Evolutionary conservation across 2,888 invertebrate species (phyloP).

Genomic region (Heliconius erato): DNA sequence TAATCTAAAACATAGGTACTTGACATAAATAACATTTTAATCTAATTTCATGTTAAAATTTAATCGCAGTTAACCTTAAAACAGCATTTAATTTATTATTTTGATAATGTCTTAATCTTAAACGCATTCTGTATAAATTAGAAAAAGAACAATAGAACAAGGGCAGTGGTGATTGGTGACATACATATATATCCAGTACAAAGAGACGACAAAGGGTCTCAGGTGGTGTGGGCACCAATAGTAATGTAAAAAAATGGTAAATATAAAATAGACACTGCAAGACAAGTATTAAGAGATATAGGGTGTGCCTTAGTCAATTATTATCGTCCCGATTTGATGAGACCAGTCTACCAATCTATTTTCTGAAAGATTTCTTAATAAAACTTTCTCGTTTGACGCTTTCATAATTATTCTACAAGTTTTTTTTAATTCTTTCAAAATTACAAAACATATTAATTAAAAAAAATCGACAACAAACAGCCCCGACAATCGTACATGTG

Average conservation of each 20-base stretch:
- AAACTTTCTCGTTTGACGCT: no score
- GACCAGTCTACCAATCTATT: no score
- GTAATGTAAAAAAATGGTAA: background rate
- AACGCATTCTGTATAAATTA: conserved; percentile 1
- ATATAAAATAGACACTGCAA: background rate
- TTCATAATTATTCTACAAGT: no score
- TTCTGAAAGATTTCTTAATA: no score
- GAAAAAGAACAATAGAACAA: background rate
- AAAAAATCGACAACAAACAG: background rate
- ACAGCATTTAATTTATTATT: background rate
- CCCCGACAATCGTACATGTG: background rate
- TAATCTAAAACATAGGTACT: background rate
- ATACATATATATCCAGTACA: background rate
- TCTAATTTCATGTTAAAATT: background rate
- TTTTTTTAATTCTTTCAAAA: no score
- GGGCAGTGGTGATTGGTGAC: no score
- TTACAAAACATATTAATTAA: background rate
- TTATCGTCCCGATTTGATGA: no score
- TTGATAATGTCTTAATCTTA: background rate
- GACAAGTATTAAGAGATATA: background rate
- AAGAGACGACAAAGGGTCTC: background rate
- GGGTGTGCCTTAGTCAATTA: background rate
- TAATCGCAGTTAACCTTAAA: background rate
- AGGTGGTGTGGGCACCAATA: background rate
- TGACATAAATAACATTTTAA: background rate